These are phyloP conservation scores for Heliconius sara DNA, from an alignment of 2,888 invertebrate species.

Conservation along the genomic window DNA sequence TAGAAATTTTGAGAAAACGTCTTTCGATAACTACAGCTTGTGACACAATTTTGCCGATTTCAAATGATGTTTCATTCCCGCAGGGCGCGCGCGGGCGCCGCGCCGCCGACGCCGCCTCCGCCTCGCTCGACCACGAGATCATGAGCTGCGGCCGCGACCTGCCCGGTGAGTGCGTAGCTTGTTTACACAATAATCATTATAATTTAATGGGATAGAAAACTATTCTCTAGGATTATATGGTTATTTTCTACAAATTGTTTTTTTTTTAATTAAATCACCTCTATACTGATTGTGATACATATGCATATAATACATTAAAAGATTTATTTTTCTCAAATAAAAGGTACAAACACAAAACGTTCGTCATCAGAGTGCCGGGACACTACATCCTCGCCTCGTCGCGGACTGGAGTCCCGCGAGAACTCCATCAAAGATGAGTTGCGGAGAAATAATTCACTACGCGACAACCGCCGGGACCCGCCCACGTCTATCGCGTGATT, in stretches of 20 bases:
- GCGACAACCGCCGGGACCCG: slow-evolving; percentile 68
- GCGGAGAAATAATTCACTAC: slow-evolving; percentile 73
- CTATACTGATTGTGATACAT: background rate
- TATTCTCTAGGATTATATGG: too few species aligned
- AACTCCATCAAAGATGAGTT: slow-evolving; percentile 70
- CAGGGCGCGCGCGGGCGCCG: slow-evolving; percentile 60
- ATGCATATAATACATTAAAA: background rate
- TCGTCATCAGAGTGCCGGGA: slow-evolving; percentile 81
- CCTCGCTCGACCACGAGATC: slow-evolving; percentile 80
- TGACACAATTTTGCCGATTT: too few species aligned
- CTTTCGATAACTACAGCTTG: too few species aligned
- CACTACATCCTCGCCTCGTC: slow-evolving; percentile 67
- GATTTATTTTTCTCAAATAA: background rate
- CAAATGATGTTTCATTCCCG: slow-evolving; percentile 47
- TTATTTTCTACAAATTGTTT: too few species aligned
- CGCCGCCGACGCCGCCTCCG: slow-evolving; percentile 73
- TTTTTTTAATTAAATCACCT: too few species aligned
- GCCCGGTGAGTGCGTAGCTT: slow-evolving; percentile 58
- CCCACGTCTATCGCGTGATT: slow-evolving; percentile 72
- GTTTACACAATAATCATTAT: too few species aligned
- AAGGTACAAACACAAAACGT: slow-evolving; percentile 79
- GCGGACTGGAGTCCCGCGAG: slow-evolving; percentile 71
- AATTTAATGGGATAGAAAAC: too few species aligned
- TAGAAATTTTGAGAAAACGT: too few species aligned
- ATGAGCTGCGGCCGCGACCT: slow-evolving; percentile 77